These are phyloP conservation scores for Haemorhous mexicanus DNA, from an alignment of 2,113 vertebrate species.

Conservation along the genomic window DNA sequence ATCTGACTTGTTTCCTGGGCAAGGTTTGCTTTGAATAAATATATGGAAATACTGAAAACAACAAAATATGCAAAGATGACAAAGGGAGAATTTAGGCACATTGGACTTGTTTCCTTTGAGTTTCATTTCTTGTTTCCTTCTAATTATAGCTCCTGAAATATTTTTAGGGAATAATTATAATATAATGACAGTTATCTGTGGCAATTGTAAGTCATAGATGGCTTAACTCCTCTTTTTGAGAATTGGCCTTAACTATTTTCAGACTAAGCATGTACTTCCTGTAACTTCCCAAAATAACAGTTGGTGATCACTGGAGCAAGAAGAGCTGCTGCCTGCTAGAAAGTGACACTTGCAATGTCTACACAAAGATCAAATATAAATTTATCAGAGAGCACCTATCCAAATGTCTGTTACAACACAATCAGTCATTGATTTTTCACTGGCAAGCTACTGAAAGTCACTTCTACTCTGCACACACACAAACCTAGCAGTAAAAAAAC, in stretches of 20 bases:
- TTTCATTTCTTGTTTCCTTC: neutral
- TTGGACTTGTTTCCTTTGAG: neutral
- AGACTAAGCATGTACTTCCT: neutral
- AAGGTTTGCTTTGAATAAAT: neutral
- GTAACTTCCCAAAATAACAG: neutral
- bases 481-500: neutral
- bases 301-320: neutral
- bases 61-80: neutral
- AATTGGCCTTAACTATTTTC: neutral
- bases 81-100: neutral
- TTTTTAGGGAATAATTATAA: conserved; percentile 7
- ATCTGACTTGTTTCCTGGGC: neutral
- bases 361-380: neutral
- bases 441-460: neutral
- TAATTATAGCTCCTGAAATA: conserved; percentile 5
- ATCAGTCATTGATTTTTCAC: neutral
- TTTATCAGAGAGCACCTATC: conserved; percentile 1
- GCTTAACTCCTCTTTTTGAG: conserved; percentile 9
- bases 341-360: neutral
- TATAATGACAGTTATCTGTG: neutral
- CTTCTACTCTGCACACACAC: neutral
- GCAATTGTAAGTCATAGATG: neutral
- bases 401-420: neutral
- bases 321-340: conserved; percentile 10
- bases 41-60: neutral